Base-by-base conservation (phyloP, 2,113 vertebrate genomes). In the Corapipo altera region DNA sequence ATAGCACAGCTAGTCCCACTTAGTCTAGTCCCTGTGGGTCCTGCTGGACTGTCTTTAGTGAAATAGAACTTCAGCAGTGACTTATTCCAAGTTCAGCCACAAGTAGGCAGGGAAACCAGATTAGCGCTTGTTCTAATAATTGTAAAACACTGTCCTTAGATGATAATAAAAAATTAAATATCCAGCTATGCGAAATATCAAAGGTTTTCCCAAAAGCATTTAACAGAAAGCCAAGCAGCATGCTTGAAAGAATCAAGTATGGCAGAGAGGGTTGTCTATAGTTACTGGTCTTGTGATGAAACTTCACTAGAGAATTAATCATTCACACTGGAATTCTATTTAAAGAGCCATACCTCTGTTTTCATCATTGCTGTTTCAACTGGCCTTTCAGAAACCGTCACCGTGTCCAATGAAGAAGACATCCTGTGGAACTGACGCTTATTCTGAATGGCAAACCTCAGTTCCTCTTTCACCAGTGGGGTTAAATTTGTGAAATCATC, bases 401-500 rank as follows among this genome's bases (percentile, higher is more conserved):
- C 97, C 0, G 98, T 98, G 92, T 99, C 99, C 95, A 98, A 64
- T 2, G 97, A 97, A 3, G 97, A 97, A 65, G 98, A 98, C 93
- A 99, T 98, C 57, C 99, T 98, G 84, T 97, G 98, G 93, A 98
- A 98, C 49, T 99, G 98, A 9, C 99, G 98, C 92, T 99, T 99
- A 95, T 96, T 98, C 95, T 99, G 99, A 97, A 99, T 99, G 97
- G 99, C 98, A 27, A 98, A 98, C 16, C 99, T 98, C 97, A 99
- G 98, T 95, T 99, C 99, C 88, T 99, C 99, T 93, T 99, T 99
- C 89, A 99, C 99, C 78, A 99, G 86, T 13, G 99, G 99, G 4
- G 98, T 98, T 96, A 99, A 98, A 97, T 98, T 98, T 94, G 99
- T 98, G 97, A 99, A 99, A 97, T 99, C 99, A 93, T 99, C 99